phyloP scores from a whole-genome alignment of 2,888 invertebrate genomes.

The Microplitis deprimator region DNA sequence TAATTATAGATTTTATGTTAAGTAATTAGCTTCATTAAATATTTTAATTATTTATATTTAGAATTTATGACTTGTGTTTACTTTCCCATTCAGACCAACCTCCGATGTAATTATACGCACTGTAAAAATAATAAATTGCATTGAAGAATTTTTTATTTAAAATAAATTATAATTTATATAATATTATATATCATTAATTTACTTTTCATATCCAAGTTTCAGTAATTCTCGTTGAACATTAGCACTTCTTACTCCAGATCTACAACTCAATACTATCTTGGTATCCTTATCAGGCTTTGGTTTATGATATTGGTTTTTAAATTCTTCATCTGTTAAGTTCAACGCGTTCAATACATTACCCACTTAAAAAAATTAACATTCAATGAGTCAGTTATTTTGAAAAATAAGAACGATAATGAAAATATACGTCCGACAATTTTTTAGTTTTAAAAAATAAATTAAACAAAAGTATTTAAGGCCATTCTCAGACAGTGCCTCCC shows the following conservation, averaged over 20 bases:
- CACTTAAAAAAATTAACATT: slow-evolving; percentile 70
- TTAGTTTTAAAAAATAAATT: no score
- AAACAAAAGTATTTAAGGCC: no score
- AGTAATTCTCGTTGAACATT: slow-evolving; percentile 76
- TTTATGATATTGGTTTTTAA: slow-evolving; percentile 74
- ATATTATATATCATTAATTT: slow-evolving; percentile 53
- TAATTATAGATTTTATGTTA: background rate
- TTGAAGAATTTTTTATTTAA: slow-evolving; percentile 26
- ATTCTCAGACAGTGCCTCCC: no score
- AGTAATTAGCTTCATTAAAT: background rate
- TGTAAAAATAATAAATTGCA: slow-evolving; percentile 66
- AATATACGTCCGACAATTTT: background rate
- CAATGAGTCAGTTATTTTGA: background rate
- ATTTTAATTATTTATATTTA: slow-evolving; percentile 13
- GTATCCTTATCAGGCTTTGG: slow-evolving; percentile 75
- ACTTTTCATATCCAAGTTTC: slow-evolving; percentile 77
- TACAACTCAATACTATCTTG: slow-evolving; percentile 80
- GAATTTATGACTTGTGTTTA: slow-evolving; percentile 48
- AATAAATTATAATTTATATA: background rate
- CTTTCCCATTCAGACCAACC: slow-evolving; percentile 77
- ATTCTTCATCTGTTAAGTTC: slow-evolving; percentile 73
- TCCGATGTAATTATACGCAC: slow-evolving; percentile 75
- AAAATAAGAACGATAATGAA: background rate
- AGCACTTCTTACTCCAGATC: slow-evolving; percentile 78
- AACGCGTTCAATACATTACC: slow-evolving; percentile 72